Evolutionary conservation across 37 sponge, comb jelly and placozoan genomes (phyloP).

Genomic region (Spongilla lacustris): DNA sequence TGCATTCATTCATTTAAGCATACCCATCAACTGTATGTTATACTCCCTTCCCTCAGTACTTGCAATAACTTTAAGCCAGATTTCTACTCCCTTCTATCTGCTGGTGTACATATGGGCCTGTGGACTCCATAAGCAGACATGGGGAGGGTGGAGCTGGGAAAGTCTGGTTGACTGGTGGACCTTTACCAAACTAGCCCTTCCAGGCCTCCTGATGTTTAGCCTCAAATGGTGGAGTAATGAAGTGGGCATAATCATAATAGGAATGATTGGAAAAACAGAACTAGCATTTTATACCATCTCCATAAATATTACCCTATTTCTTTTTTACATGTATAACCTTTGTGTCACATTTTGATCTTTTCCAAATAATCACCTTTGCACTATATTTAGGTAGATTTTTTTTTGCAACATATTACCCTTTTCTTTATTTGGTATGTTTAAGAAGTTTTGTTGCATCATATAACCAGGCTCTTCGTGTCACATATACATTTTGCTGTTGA

Average conservation of each 20-base stretch:
- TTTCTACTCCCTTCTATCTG: constrained; percentile 14
- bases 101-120: constrained; percentile 20
- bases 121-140: constrained; percentile 49
- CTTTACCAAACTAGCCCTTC: too few relatives aligned
- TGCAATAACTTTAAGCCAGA: constrained; percentile 13
- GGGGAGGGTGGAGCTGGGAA: constrained; percentile 77
- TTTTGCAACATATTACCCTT: too few relatives aligned
- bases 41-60: constrained; percentile 4
- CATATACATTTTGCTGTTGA: too few relatives aligned
- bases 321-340: neutral
- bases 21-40: too few relatives aligned
- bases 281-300: constrained; percentile 40
- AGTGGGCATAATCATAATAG: constrained; percentile 47
- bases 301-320: neutral
- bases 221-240: constrained; percentile 69
- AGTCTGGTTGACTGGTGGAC: constrained; percentile 4
- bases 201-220: constrained; percentile 38
- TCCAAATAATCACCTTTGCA: too few relatives aligned
- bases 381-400: too few relatives aligned
- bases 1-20: too few relatives aligned
- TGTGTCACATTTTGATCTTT: too few relatives aligned
- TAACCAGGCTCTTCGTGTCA: too few relatives aligned
- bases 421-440: too few relatives aligned
- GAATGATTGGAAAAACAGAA: constrained; percentile 34
- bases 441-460: too few relatives aligned